phyloP scores from a whole-genome alignment of 2,797 vertebrate genomes.

The Gallirallus australis region DNA sequence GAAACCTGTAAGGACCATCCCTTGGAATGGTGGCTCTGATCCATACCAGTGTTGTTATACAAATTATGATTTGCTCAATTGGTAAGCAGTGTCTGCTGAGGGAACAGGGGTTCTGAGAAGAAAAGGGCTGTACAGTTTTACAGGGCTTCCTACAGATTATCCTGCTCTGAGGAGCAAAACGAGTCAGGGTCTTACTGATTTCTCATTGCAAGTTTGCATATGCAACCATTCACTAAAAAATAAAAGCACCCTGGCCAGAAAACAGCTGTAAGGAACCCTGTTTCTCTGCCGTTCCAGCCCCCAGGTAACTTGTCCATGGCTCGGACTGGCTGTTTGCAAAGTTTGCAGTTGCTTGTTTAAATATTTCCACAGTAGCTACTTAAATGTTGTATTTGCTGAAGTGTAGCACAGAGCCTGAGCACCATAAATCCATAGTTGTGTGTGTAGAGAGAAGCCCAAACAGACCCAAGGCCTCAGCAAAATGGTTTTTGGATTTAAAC shows the following conservation, averaged over 20 bases:
- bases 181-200: neutral
- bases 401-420: neutral
- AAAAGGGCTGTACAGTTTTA: neutral
- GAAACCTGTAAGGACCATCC: neutral
- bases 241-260: neutral
- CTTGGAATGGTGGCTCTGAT: neutral
- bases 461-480: neutral
- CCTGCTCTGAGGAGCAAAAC: neutral
- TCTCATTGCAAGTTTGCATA: neutral
- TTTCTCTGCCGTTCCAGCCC: neutral
- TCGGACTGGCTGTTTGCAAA: neutral
- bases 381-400: neutral
- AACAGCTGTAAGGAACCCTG: neutral
- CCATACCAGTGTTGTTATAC: fast-evolving
- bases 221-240: neutral
- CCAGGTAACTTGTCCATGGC: neutral
- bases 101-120: neutral
- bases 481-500: neutral
- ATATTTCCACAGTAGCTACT: neutral
- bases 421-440: fast-evolving
- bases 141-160: neutral
- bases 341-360: neutral
- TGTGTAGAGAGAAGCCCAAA: neutral
- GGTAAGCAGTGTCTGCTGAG: neutral
- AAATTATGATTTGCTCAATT: neutral